Evolutionary conservation across 2,113 vertebrate species (phyloP).

Genomic region (Neolamprologus falcicula): DNA sequence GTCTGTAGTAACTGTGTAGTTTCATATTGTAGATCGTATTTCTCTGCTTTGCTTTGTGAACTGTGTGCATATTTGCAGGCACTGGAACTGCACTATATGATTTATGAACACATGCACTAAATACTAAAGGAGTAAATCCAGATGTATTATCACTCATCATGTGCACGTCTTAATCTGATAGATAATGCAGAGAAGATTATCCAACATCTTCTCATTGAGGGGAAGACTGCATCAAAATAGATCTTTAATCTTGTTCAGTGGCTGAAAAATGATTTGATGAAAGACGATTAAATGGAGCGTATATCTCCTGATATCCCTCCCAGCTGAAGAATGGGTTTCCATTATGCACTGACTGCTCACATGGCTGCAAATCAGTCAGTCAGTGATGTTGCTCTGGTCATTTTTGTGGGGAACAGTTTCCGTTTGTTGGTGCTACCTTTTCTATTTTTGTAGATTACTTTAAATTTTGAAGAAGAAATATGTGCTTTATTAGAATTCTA

Average conservation of each 20-base stretch:
- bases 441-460: background rate
- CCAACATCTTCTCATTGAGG: background rate
- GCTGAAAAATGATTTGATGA: background rate
- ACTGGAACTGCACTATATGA: background rate
- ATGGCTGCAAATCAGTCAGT: background rate
- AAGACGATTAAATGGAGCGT: background rate
- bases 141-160: background rate
- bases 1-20: background rate
- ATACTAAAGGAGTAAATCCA: background rate
- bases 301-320: background rate
- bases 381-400: background rate
- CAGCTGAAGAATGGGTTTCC: background rate
- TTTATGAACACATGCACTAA: background rate
- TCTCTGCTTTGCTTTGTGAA: background rate
- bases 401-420: background rate
- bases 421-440: background rate
- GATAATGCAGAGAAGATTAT: constrained; percentile 11
- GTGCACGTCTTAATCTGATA: constrained; percentile 20
- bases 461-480: background rate
- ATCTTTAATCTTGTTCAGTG: background rate
- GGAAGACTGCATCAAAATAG: background rate
- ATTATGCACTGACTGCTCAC: background rate
- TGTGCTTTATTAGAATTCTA: background rate
- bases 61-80: background rate
- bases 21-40: background rate